Evolutionary conservation across 2,113 vertebrate species (phyloP).

Genomic region (Poeciliopsis turrubarensis): DNA sequence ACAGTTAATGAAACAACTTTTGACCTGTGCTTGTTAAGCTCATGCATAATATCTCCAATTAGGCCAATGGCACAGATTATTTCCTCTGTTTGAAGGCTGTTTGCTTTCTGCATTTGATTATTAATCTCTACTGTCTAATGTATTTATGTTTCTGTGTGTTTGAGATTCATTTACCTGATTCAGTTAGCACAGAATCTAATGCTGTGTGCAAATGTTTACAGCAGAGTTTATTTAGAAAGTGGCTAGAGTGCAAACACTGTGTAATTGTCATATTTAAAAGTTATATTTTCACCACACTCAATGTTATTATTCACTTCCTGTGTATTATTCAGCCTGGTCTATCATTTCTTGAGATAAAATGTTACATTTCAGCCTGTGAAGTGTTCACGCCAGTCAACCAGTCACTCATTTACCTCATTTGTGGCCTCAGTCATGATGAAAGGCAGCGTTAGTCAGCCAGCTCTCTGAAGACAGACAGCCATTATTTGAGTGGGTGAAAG

Average conservation of each 20-base stretch:
- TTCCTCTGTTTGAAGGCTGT: too few species aligned
- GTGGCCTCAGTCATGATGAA: background rate
- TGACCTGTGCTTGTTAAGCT: too few species aligned
- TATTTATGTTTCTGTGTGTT: too few species aligned
- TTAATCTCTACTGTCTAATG: too few species aligned
- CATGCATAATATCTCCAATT: too few species aligned
- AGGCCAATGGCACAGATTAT: too few species aligned
- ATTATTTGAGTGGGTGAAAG: slow-evolving; percentile 42
- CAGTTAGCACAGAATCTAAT: background rate
- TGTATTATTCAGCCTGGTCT: background rate
- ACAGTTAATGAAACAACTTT: too few species aligned
- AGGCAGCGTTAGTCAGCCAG: background rate
- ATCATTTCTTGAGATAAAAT: background rate
- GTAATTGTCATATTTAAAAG: background rate
- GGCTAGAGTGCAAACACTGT: background rate
- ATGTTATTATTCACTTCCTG: background rate
- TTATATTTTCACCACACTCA: background rate
- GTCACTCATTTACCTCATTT: slow-evolving; percentile 8
- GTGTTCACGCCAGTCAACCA: background rate
- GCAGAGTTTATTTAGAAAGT: background rate
- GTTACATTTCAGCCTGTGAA: background rate
- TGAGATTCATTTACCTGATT: too few species aligned
- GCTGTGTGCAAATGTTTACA: background rate
- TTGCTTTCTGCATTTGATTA: too few species aligned
- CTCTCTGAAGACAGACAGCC: slow-evolving; percentile 31